Conservation (phyloP, 2,797 vertebrate species). For the Miichthys miiuy region DNA sequence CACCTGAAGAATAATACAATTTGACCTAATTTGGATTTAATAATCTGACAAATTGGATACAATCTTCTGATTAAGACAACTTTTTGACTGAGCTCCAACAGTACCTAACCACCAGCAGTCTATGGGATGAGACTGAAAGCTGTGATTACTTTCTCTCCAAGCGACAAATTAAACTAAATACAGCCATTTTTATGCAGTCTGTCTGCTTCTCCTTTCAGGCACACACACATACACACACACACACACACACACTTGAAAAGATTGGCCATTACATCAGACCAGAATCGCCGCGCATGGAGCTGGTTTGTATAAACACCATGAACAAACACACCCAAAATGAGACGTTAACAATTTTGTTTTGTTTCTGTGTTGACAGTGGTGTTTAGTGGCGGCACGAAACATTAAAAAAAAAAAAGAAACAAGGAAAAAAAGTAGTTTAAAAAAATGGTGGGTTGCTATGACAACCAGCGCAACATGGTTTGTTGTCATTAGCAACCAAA, state of each 20-base stretch:
- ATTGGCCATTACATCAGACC: conserved; percentile 41
- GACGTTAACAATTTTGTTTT: not conserved
- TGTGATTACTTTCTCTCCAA: conserved; percentile 3
- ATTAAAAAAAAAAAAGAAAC: not conserved
- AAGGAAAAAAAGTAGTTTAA: too few species aligned
- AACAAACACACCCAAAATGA: conserved; percentile 10
- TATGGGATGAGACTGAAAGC: not conserved
- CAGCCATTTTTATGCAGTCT: not conserved
- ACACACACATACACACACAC: not conserved
- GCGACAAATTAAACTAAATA: conserved; percentile 8
- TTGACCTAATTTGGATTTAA: too few species aligned
- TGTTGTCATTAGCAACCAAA: conserved; percentile 57
- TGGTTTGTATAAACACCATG: conserved; percentile 24
- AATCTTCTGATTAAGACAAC: too few species aligned
- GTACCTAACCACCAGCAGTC: not conserved
- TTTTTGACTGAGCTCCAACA: too few species aligned
- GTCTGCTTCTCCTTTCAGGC: too few species aligned
- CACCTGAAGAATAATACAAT: too few species aligned
- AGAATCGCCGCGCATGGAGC: not conserved
- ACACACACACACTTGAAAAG: conserved; percentile 10
- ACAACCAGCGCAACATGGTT: conserved; percentile 28
- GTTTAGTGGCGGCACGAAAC: not conserved
- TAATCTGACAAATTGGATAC: too few species aligned
- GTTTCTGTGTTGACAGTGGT: not conserved
- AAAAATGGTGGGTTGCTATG: conserved; percentile 18